Evolutionary conservation across 2,888 invertebrate species (phyloP), one percentile per base, ranked within the genome.

Genomic region (Leptopterna dolabrata): DNA sequence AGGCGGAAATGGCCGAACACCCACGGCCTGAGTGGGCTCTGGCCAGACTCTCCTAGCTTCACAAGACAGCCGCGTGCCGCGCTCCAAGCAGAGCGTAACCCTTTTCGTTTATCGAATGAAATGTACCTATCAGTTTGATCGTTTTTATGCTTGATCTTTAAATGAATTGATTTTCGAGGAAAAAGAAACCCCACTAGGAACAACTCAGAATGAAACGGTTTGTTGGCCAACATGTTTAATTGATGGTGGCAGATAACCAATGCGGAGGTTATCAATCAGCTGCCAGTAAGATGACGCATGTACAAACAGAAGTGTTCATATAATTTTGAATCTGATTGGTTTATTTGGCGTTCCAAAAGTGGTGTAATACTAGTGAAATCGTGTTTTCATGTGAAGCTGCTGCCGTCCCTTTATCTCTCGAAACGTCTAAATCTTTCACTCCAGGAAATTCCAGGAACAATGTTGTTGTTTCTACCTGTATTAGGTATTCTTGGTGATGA

Each of bases 241-340:
- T 51, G 51, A 51, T 51, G 51, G 51, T 51, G 51, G 63, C 63
- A 24, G 63, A 63, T 63, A 63, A 63, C 73, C 11, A 13, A 43
- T 24, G 45, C 27, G 78, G n/a, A 81, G 81, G 81, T 81, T 81
- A 81, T 55, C 16, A 27, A 55, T 78, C 81, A 81, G 47, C 81
- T 81, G 81, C 47, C 55, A 47, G 51, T 81, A 27, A 30, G 81
- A 81, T 55, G 81, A 81, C 81, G 81, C 81, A 81, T 81, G 51
- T 81, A 81, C 81, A 81, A 81, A 81, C 55, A 81, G 81, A 19
- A 19, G 41, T 76, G 73, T 41, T 19, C 63, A 27, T 24, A 63
- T 63, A 14, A 51, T 51, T 51, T 63, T 63, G 63, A 63, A 63
- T 63, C 63, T 14, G 51, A 63, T 63, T 27, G 63, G 63, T 6